Evolutionary conservation across 2,113 vertebrate genomes (phyloP).

Genomic region (Chionomys nivalis): DNA sequence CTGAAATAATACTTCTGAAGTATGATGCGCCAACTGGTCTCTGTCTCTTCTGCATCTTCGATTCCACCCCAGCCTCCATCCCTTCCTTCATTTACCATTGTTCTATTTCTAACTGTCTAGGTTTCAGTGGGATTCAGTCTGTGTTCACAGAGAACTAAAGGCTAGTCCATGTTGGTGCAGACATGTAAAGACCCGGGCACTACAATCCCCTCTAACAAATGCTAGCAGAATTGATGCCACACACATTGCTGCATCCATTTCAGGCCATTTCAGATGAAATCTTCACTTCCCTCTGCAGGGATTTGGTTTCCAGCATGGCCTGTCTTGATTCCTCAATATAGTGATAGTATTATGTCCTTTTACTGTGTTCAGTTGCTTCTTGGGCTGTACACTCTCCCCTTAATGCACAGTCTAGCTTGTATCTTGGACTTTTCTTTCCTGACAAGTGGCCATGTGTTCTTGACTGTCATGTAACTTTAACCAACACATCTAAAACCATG

Average conservation of each 20-base stretch:
- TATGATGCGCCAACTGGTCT: background rate
- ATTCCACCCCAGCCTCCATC: background rate
- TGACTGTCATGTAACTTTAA: background rate
- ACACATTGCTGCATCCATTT: background rate
- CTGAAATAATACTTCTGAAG: conserved; percentile 3
- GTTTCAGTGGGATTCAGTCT: background rate
- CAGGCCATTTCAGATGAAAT: background rate
- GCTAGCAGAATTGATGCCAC: background rate
- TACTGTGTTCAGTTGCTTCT: background rate
- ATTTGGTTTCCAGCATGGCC: background rate
- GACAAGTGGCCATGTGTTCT: background rate
- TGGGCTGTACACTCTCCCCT: background rate
- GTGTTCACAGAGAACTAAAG: background rate
- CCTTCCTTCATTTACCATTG: background rate
- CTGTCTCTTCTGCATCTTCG: background rate
- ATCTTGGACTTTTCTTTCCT: background rate
- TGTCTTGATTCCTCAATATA: background rate
- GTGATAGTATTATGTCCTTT: background rate
- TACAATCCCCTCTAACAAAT: background rate
- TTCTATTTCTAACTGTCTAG: background rate
- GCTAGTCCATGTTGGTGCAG: background rate
- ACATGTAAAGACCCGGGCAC: background rate
- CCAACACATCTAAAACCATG: background rate
- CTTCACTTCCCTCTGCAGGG: background rate
- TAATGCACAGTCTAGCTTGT: background rate